Percentiles rank a stretch among this genome's conserved stretches.
These are phyloP conservation scores for Leptosomus discolor DNA, from an alignment of 2,113 vertebrate genomes.

Conservation along the genomic window DNA sequence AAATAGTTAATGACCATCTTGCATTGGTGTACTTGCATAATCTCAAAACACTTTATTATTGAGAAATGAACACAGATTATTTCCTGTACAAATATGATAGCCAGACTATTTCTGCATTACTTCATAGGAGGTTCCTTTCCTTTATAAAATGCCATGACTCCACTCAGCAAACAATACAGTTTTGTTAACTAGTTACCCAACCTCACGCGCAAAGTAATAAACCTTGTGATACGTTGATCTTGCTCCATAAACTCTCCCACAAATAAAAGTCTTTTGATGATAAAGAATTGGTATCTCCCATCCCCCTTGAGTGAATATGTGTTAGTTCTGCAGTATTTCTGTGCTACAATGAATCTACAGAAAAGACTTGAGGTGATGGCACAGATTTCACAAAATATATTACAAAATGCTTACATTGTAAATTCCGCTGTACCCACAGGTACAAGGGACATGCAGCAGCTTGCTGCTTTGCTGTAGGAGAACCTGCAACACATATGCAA, in stretches of 20 bases:
- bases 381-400: not conserved
- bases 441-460: not conserved
- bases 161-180: not conserved
- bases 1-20: not conserved
- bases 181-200: not conserved
- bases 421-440: conserved; percentile 2
- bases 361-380: not conserved
- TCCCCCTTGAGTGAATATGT: not conserved
- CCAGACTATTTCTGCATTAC: not conserved
- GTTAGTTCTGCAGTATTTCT: not conserved
- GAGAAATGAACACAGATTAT: conserved; percentile 14
- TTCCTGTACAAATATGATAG: not conserved
- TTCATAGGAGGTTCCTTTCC: not conserved
- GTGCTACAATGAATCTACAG: not conserved
- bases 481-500: not conserved
- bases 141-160: not conserved
- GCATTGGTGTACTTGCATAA: not conserved
- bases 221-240: not conserved
- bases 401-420: not conserved
- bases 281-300: not conserved
- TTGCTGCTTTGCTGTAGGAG: not conserved
- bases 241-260: not conserved
- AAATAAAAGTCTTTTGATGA: not conserved
- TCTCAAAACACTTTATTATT: not conserved
- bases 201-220: conserved; percentile 5